Evolutionary conservation across 2,888 invertebrate species (phyloP).

Genomic region (Odontothrips loti): DNA sequence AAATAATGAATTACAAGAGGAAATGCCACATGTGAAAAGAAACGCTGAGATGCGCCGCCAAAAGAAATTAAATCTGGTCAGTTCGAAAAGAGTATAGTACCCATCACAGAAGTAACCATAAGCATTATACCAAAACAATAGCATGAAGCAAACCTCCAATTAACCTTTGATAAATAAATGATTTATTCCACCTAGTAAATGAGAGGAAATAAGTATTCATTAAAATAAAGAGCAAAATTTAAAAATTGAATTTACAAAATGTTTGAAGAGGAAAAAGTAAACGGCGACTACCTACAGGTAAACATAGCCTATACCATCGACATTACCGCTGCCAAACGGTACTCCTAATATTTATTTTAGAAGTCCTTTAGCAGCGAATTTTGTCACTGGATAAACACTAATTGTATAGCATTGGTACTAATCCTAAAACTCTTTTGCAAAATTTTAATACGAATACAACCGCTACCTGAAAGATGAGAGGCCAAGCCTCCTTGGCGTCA

Average conservation of each 20-base stretch:
- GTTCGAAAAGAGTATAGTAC: not conserved
- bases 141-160: conserved; percentile 8
- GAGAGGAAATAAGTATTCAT: too few species aligned
- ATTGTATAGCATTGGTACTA: too few species aligned
- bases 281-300: not conserved
- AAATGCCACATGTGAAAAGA: not conserved
- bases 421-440: too few species aligned
- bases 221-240: too few species aligned
- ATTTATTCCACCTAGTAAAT: too few species aligned
- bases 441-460: not conserved
- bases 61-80: not conserved
- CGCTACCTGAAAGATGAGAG: conserved; percentile 64
- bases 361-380: too few species aligned
- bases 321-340: too few species aligned
- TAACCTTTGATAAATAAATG: not conserved
- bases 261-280: not conserved
- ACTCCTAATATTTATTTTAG: too few species aligned
- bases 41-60: not conserved
- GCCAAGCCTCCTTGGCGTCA: conserved; percentile 66
- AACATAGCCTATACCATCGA: conserved; percentile 6
- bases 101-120: conserved; percentile 1
- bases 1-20: not conserved
- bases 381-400: too few species aligned
- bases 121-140: not conserved
- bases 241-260: too few species aligned